Conservation (phyloP, 2,797 vertebrate genomes). For the Meriones psammophilus region DNA sequence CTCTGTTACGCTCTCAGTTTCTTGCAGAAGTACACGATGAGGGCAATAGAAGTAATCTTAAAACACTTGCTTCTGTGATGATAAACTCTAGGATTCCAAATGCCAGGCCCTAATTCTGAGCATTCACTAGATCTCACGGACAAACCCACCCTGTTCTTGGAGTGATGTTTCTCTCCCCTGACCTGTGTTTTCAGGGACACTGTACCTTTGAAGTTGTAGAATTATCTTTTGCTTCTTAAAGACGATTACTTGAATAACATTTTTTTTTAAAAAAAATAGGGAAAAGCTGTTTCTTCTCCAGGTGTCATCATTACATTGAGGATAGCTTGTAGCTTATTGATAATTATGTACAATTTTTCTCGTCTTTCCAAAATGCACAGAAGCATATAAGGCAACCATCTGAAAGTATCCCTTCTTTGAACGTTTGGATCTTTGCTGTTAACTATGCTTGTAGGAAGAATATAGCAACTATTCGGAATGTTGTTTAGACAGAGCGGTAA, state of each 20-base stretch:
- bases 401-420: conserved; percentile 88
- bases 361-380: conserved; percentile 89
- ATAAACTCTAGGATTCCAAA: conserved; percentile 75
- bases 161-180: conserved; percentile 74
- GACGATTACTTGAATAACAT: conserved; percentile 88
- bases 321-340: conserved; percentile 90
- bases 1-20: conserved; percentile 66
- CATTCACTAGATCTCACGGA: conserved; percentile 55
- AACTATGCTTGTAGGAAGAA: conserved; percentile 87
- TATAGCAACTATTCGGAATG: conserved; percentile 90
- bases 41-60: conserved; percentile 56
- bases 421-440: conserved; percentile 87
- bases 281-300: conserved; percentile 87
- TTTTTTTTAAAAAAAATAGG: conserved; percentile 83
- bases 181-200: conserved; percentile 85
- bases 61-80: conserved; percentile 66
- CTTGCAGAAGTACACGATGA: conserved; percentile 57
- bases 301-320: conserved; percentile 88
- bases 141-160: conserved; percentile 79
- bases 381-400: conserved; percentile 88
- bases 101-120: conserved; percentile 73
- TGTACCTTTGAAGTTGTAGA: conserved; percentile 85
- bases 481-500: conserved; percentile 88
- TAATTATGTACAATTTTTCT: conserved; percentile 90
- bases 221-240: conserved; percentile 87